Base-by-base conservation (phyloP, 2,113 vertebrate genomes). In the Phyllopteryx taeniolatus region DNA sequence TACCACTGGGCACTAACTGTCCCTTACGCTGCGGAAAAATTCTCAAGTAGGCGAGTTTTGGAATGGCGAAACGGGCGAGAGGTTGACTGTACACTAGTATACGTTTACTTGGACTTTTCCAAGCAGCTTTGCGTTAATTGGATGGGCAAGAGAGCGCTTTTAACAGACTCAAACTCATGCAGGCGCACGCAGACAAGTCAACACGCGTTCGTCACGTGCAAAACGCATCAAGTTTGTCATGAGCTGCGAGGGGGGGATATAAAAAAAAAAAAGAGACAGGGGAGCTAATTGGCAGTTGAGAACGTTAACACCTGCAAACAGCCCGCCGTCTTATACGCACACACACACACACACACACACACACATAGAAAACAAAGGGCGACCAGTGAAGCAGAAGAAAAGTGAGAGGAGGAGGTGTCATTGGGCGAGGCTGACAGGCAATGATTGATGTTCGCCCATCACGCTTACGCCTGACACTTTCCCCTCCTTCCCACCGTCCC, bases 391-490 rank as follows among this genome's bases (percentile, higher is more conserved):
- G 94, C 90, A 92, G 92, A 79, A 80, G 92, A 93, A 91, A 92
- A 83, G 83, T 61, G 68, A 78, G 80, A 47, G 76, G 75, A 53
- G 76, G 77, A 68, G 70, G 77, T 39, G 70, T 73, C 51, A 54
- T 61, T 17, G 33, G 84, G 76, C 92, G 86, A 86, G 78, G 71
- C 91, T 95, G 95, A 94, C 96, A 95, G 84, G 64, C 85, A 90
- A 91, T 95, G 94, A 96, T 93, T 95, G 95, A 96, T 95, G 94
- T 95, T 94, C 84, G 73, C 91, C 93, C 93, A 95, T 95, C 94
- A 94, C 78, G 79, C 92, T 27, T 79, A 90, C 70, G 91, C 90
- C 90, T 94, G 94, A 95, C 93, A 94, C 91, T 90, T 92, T 89
- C 90, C 92, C 92, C 90, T 90, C 91, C 89, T 70, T 82, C 76